Base-by-base conservation (phyloP, 2,888 invertebrate species). In the Apodemia mormo region DNA sequence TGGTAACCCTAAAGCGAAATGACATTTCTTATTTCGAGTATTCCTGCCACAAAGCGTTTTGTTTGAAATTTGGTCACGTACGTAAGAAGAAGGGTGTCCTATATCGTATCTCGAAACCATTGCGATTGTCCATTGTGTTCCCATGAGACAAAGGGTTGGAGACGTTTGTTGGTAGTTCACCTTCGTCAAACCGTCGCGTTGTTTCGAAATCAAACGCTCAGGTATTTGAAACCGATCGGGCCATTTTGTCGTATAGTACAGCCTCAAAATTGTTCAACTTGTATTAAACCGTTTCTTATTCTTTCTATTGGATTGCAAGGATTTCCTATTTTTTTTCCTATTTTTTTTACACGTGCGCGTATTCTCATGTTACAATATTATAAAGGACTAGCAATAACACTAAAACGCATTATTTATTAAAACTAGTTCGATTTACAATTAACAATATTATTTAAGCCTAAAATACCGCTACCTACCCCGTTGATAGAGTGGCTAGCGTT, bases 31-130 rank as follows among this genome's bases (percentile, higher is more conserved):
- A 89, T 89, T 89, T 88, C 79, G 80, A 82, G 83, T 81, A 82
- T 81, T 83, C 84, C 84, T 81, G 79, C 83, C 84, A 81, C 88
- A 87, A 89, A 90, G 89, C 86, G 86, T 90, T 90, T 88, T 85
- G 85, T 85, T 86, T 82, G 84, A 89, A 92, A 90, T 91, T 92
- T 90, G 90, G 90, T 92, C 92, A 92, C 92, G 92, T 92, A 89
- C 80, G 80, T 79, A 78, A 81, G 79, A 80, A 81, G 88, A 81
- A 81, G 88, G 86, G 85, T 86, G 86, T 90, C 88, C 89, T 88
- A 86, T 91, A 90, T 91, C 92, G 88, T 85, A 84, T 91, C 89
- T 87, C 86, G 82, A 82, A 88, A 85, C 86, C 86, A 88, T 89
- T 86, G 86, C 90, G 84, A 88, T 88, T 89, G 90, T 88, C 92